Conservation (phyloP, 2,113 vertebrate genomes). For the Toxotes chatareus region DNA sequence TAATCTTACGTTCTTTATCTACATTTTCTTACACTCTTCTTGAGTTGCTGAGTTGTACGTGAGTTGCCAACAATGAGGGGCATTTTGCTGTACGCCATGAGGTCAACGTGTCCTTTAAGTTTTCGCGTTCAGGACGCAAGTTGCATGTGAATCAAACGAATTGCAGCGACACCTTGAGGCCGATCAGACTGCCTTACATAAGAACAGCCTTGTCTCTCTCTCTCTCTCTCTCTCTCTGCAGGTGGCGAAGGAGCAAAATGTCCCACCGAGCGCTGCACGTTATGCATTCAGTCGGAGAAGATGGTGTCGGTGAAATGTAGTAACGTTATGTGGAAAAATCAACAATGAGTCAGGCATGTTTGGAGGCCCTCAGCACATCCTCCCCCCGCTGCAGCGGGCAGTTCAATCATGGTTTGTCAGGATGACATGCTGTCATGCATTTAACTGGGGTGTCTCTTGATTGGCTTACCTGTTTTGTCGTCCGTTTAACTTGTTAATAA, state of each 20-base stretch:
- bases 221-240: conserved; percentile 9
- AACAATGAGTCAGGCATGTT: conserved; percentile 58
- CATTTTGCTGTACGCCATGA: accelerated
- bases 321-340: conserved; percentile 41
- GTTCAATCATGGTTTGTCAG: conserved; percentile 6
- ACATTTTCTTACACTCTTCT: accelerated
- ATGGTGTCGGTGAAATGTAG: conserved; percentile 23
- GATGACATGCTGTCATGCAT: conserved; percentile 55
- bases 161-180: conserved; percentile 49
- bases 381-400: conserved; percentile 50
- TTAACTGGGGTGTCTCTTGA: not conserved
- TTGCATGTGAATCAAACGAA: not conserved
- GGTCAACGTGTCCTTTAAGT: conserved; percentile 14
- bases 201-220: conserved; percentile 31
- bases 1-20: not conserved
- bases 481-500: conserved; percentile 31
- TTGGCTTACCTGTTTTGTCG: conserved; percentile 51
- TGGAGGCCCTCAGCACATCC: conserved; percentile 45
- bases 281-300: conserved; percentile 6
- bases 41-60: accelerated
- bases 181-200: conserved; percentile 39
- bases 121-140: not conserved
- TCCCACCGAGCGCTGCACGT: conserved; percentile 25
- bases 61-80: no score
- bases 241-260: conserved; percentile 47